These are phyloP conservation scores for Eupleurogrammus muticus DNA, from an alignment of 2,797 vertebrate genomes.

Conservation along the genomic window DNA sequence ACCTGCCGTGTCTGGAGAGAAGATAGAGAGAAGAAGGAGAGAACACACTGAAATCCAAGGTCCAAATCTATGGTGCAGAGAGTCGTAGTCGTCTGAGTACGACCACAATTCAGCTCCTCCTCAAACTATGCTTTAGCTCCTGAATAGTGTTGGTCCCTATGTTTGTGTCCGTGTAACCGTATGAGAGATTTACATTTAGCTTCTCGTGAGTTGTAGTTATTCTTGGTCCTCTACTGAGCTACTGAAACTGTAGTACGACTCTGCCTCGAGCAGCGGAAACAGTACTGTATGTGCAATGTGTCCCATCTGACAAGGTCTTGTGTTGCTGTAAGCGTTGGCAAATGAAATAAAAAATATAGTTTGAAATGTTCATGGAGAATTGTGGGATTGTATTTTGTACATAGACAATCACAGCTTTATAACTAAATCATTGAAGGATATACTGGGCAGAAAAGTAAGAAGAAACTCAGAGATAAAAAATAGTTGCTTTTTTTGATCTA, in stretches of 20 bases:
- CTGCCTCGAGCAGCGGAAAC: conserved; percentile 60
- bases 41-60: conserved; percentile 69
- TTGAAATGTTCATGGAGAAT: conserved; percentile 56
- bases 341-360: conserved; percentile 82
- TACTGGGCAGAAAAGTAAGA: neutral
- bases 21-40: conserved; percentile 50
- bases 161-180: conserved; percentile 74
- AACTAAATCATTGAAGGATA: neutral
- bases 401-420: neutral
- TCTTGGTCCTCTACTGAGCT: conserved; percentile 67
- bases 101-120: conserved; percentile 60
- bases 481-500: neutral
- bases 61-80: conserved; percentile 73
- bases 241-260: conserved; percentile 73
- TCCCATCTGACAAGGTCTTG: conserved; percentile 74
- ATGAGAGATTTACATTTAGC: conserved; percentile 71
- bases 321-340: conserved; percentile 79
- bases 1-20: conserved; percentile 71
- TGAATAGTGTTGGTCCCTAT: conserved; percentile 69
- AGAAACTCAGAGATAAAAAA: neutral
- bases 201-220: conserved; percentile 78
- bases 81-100: conserved; percentile 47
- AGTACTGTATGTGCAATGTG: conserved; percentile 76
- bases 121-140: conserved; percentile 74
- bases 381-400: neutral